phyloP scores from a whole-genome alignment of 2,888 invertebrate species.

The Lepas anatifera region DNA sequence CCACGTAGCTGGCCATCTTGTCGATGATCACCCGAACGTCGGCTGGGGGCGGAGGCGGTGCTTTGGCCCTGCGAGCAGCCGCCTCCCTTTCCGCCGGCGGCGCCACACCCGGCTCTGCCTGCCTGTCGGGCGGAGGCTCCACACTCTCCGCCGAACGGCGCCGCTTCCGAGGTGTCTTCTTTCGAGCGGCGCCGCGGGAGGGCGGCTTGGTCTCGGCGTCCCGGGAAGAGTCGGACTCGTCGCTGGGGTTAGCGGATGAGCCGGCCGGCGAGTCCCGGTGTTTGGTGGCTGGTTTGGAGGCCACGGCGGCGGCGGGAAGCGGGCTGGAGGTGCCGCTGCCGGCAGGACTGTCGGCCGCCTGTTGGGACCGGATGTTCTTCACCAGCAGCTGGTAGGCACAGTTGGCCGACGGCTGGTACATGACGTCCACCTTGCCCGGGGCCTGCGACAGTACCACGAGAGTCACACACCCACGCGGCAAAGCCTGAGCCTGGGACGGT shows the following conservation, averaged over 20 bases:
- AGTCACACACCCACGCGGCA: too few species aligned
- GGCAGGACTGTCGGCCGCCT: slow-evolving; percentile 18
- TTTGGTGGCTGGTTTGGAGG: not conserved
- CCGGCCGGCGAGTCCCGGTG: not conserved
- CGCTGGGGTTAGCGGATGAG: slow-evolving; percentile 2
- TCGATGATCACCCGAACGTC: slow-evolving; percentile 79
- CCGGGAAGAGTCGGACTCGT: slow-evolving; percentile 1
- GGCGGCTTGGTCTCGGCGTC: slow-evolving; percentile 13
- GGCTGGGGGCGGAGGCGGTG: slow-evolving; percentile 48
- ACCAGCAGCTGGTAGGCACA: slow-evolving; percentile 80
- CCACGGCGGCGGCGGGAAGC: slow-evolving; percentile 2
- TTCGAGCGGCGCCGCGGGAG: not conserved
- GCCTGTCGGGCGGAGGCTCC: slow-evolving; percentile 22
- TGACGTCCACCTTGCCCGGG: not conserved
- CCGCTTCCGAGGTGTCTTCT: too few species aligned
- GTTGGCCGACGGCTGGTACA: slow-evolving; percentile 42
- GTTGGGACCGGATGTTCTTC: slow-evolving; percentile 60
- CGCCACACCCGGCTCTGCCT: slow-evolving; percentile 18
- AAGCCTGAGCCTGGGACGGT: too few species aligned
- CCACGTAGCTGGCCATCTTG: slow-evolving; percentile 93
- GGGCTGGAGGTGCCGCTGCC: slow-evolving; percentile 16
- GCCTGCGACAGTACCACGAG: not conserved
- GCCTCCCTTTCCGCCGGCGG: slow-evolving; percentile 12
- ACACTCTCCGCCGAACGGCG: slow-evolving; percentile 17
- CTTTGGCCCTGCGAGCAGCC: slow-evolving; percentile 27